phyloP scores from a whole-genome alignment of 2,113 vertebrate species.

The Rhabdomys dilectus region DNA sequence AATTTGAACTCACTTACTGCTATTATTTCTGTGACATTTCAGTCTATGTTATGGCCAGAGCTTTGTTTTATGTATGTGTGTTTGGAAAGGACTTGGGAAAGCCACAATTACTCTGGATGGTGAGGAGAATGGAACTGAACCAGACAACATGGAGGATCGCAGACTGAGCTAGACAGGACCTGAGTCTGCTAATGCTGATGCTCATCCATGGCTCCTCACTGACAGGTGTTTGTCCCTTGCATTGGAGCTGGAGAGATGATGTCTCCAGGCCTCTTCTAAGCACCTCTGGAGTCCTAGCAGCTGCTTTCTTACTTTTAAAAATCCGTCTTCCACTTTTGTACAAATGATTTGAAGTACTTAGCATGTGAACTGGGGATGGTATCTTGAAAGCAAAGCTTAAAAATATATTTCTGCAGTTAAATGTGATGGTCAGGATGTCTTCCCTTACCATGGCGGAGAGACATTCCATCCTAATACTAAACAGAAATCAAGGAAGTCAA shows the following conservation, averaged over 20 bases:
- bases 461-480: not conserved
- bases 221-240: fast-evolving
- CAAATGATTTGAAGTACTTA: not conserved
- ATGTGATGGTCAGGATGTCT: not conserved
- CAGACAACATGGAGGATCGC: fast-evolving
- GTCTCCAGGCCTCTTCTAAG: not conserved
- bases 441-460: not conserved
- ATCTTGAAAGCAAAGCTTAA: not conserved
- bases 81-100: not conserved
- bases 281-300: not conserved
- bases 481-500: not conserved
- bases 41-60: conserved; percentile 59
- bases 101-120: fast-evolving
- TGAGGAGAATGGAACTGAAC: fast-evolving
- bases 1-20: not conserved
- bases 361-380: not conserved
- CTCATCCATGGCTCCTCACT: fast-evolving
- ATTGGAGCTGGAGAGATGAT: fast-evolving
- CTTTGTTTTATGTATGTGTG: not conserved
- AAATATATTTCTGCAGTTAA: not conserved
- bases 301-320: not conserved
- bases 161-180: not conserved
- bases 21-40: conserved; percentile 64
- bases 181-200: fast-evolving
- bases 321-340: not conserved